A percentile compares a stretch with the other conserved stretches of the same genome.
Conservation (phyloP, 2,113 vertebrate species). For the Jaculus jaculus region DNA sequence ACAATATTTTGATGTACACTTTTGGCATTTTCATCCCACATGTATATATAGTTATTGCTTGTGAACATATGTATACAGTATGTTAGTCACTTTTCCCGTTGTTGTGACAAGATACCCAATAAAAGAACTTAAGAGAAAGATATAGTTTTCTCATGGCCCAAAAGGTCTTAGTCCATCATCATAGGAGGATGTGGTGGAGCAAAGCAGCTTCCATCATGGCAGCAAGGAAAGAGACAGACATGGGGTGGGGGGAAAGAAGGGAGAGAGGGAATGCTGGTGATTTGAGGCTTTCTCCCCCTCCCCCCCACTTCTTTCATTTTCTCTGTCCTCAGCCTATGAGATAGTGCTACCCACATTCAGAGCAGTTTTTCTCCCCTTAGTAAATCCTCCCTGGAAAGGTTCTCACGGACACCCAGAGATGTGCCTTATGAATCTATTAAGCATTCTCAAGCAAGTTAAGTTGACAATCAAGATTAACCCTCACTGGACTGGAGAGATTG, state of each 20-base stretch:
- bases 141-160: neutral
- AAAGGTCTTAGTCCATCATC: neutral
- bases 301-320: no score
- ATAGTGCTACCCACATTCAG: neutral
- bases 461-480: neutral
- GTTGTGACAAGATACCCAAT: neutral
- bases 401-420: neutral
- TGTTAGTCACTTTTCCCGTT: neutral
- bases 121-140: neutral
- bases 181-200: neutral
- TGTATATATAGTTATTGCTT: no score
- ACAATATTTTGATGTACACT: neutral
- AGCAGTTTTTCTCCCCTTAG: neutral
- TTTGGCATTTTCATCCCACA: neutral
- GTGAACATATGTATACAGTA: neutral
- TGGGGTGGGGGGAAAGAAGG: no score
- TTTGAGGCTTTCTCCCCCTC: no score
- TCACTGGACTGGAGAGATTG: neutral
- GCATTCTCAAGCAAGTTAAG: neutral
- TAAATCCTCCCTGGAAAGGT: neutral
- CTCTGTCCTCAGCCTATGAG: no score
- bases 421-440: neutral
- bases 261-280: neutral
- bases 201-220: neutral
- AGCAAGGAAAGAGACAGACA: no score